phyloP scores from a whole-genome alignment of 2,797 vertebrate species.

The Chaetophractus vellerosus region DNA sequence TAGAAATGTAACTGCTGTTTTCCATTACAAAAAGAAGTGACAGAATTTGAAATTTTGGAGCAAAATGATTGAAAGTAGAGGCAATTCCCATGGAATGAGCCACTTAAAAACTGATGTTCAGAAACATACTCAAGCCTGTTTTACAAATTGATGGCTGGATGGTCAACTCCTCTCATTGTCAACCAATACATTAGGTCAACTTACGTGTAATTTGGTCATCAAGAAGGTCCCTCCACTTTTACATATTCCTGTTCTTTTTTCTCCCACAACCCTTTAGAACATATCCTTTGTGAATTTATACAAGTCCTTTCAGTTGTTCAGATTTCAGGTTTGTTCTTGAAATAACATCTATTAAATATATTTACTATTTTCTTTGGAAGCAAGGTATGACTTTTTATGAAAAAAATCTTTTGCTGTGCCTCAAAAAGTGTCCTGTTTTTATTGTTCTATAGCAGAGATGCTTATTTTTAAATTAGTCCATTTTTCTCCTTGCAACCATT shows the following conservation, averaged over 20 bases:
- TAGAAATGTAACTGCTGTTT: constrained; percentile 27
- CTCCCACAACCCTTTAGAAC: not conserved
- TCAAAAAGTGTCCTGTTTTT: not conserved
- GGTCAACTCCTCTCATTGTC: not conserved
- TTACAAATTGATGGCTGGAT: not conserved
- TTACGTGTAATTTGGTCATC: not conserved
- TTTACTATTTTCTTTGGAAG: not conserved
- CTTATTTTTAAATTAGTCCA: constrained; percentile 18
- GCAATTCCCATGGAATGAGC: not conserved
- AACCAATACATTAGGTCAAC: not conserved
- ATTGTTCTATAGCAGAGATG: not conserved
- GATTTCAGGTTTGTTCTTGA: not conserved
- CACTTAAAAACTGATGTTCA: not conserved
- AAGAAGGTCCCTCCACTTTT: not conserved
- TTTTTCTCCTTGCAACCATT: constrained; percentile 1
- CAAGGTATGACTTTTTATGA: not conserved
- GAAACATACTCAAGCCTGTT: not conserved
- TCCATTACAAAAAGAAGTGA: not conserved
- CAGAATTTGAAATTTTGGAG: not conserved
- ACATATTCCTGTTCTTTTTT: not conserved
- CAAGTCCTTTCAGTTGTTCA: not conserved
- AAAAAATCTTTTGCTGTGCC: constrained; percentile 11
- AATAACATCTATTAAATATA: not conserved
- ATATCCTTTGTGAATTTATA: not conserved
- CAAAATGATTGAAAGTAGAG: not conserved